Conservation (phyloP, 2,888 invertebrate genomes). For the Drosophila nr. perissopoda region DNA sequence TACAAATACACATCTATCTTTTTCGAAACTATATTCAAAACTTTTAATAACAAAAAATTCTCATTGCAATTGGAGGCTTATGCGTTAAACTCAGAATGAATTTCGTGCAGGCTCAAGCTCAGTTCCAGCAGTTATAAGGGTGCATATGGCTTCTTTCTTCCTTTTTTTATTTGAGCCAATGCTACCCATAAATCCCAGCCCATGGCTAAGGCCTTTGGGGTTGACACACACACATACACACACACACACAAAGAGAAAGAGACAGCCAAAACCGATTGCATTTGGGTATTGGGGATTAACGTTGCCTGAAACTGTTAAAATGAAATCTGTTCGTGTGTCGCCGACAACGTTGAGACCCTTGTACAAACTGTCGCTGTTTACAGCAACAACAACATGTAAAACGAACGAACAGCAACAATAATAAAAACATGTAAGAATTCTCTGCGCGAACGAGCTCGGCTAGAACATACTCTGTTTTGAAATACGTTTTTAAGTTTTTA, state of each 20-base stretch:
- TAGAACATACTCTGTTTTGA: background rate
- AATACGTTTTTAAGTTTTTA: background rate
- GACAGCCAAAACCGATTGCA: constrained; percentile 71
- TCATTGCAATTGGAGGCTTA: constrained; percentile 36
- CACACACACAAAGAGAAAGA: background rate
- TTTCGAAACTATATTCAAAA: background rate
- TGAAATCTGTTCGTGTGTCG: constrained; percentile 77
- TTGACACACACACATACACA: constrained; percentile 15
- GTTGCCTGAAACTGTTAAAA: constrained; percentile 79
- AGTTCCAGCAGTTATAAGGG: constrained; percentile 26
- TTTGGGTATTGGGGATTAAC: constrained; percentile 82
- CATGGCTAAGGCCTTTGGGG: constrained; percentile 55
- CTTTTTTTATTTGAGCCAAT: constrained; percentile 17
- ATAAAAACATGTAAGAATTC: constrained; percentile 1
- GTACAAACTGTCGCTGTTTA: constrained; percentile 74
- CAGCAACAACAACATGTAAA: constrained; percentile 48
- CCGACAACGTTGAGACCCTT: constrained; percentile 67
- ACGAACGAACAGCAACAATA: constrained; percentile 31
- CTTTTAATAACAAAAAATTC: constrained; percentile 22
- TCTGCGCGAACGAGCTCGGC: background rate
- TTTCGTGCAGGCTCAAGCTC: constrained; percentile 16
- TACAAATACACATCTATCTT: background rate
- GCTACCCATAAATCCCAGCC: constrained; percentile 64
- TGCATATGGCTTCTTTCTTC: constrained; percentile 32
- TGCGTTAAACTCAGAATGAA: constrained; percentile 24